These are phyloP conservation scores for Hypsibius dujardini DNA, from an alignment of 1,140 invertebrate species.

Conservation along the genomic window DNA sequence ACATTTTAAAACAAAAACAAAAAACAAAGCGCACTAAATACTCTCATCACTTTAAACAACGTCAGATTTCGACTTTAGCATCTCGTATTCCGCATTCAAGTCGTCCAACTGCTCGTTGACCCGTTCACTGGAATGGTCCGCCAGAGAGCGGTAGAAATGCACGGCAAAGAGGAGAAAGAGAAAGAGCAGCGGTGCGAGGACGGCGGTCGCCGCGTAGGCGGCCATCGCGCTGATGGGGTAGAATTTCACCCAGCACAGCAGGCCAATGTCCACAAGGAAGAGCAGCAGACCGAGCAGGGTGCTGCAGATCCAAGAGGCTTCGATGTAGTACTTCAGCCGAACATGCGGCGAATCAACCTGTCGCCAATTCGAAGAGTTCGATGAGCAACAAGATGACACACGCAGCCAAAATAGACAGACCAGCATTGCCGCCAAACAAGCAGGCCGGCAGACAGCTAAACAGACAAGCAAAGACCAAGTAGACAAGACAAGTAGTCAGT, in stretches of 20 bases:
- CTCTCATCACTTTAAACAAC: no score
- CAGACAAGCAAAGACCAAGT: no score
- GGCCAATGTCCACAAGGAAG: slow-evolving; percentile 8
- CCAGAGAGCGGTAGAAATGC: slow-evolving; percentile 15
- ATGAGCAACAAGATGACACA: no score
- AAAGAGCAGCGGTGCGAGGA: background rate
- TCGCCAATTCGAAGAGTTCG: no score
- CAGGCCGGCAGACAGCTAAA: no score
- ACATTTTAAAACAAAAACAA: no score
- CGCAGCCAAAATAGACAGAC: no score
- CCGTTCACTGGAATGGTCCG: background rate
- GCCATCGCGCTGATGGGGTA: background rate
- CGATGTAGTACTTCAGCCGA: slow-evolving; percentile 4
- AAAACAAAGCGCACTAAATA: no score
- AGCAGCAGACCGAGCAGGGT: slow-evolving; percentile 7
- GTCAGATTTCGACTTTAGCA: no score
- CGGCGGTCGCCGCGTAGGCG: background rate
- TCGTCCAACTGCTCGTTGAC: background rate
- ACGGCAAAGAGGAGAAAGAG: slow-evolving; percentile 2
- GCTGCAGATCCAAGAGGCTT: slow-evolving; percentile 16
- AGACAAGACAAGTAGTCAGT: no score
- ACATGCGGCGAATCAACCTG: background rate
- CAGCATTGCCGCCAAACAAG: no score
- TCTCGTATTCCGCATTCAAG: background rate
- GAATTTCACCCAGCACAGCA: slow-evolving; percentile 16